A percentile compares a stretch with the other conserved stretches of the same genome.
Evolutionary conservation across 2,888 invertebrate species (phyloP).

Genomic region (Cybosia mesomella): DNA sequence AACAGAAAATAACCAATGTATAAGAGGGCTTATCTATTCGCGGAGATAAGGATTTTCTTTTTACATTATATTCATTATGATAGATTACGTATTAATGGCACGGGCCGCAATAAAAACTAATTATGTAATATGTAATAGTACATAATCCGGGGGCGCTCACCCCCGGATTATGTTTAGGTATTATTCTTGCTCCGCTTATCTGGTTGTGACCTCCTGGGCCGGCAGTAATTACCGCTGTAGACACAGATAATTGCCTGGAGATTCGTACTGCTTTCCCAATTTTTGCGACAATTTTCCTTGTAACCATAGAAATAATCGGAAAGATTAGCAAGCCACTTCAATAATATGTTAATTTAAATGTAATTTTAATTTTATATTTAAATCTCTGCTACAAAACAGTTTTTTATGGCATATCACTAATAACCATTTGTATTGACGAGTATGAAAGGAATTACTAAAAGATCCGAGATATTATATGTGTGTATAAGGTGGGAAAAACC

Average conservation of each 20-base stretch:
- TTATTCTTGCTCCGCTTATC: constrained; percentile 61
- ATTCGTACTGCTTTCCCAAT: constrained; percentile 58
- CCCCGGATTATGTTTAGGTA: constrained; percentile 32
- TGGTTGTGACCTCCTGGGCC: constrained; percentile 56
- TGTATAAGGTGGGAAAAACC: too few relatives aligned
- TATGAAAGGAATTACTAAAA: neutral
- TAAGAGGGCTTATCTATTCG: constrained; percentile 15
- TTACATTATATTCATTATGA: constrained; percentile 24
- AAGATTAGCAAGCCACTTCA: neutral
- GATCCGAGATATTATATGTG: neutral
- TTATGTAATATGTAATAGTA: too few relatives aligned
- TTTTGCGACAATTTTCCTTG: constrained; percentile 58
- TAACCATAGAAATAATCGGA: constrained; percentile 18
- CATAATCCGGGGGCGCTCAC: constrained; percentile 13
- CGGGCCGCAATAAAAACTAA: constrained; percentile 36
- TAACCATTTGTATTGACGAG: neutral
- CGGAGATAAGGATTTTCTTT: constrained; percentile 16
- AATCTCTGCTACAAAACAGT: too few relatives aligned
- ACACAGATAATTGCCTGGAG: constrained; percentile 71
- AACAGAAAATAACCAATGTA: neutral
- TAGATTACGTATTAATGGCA: constrained; percentile 30
- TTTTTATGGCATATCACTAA: neutral
- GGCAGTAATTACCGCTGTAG: constrained; percentile 69
- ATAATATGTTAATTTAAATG: neutral
- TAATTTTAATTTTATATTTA: neutral